Conservation (phyloP, 1,140 invertebrate species). For the Pristionchus pacificus region DNA sequence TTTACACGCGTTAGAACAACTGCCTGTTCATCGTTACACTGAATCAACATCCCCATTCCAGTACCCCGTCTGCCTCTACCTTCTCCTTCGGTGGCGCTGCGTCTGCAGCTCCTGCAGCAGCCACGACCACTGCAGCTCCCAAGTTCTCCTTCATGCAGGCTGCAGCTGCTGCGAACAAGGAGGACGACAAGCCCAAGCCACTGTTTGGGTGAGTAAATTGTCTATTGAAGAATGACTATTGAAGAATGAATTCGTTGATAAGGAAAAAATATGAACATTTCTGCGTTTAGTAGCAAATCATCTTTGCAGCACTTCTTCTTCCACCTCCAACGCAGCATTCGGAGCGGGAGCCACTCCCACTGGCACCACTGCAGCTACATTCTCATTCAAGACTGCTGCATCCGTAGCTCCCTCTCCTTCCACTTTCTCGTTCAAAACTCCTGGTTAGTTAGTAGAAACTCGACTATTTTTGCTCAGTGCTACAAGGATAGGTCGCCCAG, state of each 20-base stretch:
- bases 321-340: too few species aligned
- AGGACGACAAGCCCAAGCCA: background rate
- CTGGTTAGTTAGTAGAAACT: background rate
- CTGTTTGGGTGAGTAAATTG: background rate
- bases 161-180: background rate
- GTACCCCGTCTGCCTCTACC: background rate
- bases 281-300: background rate
- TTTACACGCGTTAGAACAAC: too few species aligned
- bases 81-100: background rate
- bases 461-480: too few species aligned
- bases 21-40: too few species aligned
- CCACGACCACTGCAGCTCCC: background rate
- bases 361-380: background rate
- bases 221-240: too few species aligned
- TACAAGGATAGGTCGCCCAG: too few species aligned
- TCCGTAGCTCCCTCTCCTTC: background rate
- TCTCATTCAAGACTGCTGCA: background rate
- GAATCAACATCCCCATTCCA: too few species aligned
- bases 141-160: background rate
- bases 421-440: background rate
- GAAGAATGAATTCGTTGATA: too few species aligned
- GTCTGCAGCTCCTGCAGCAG: background rate
- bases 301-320: too few species aligned
- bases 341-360: too few species aligned
- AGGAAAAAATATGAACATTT: too few species aligned